Evolutionary conservation across 2,888 invertebrate species (phyloP), one percentile per base, ranked within the genome.

Genomic region (Gandaritis pyraliata): DNA sequence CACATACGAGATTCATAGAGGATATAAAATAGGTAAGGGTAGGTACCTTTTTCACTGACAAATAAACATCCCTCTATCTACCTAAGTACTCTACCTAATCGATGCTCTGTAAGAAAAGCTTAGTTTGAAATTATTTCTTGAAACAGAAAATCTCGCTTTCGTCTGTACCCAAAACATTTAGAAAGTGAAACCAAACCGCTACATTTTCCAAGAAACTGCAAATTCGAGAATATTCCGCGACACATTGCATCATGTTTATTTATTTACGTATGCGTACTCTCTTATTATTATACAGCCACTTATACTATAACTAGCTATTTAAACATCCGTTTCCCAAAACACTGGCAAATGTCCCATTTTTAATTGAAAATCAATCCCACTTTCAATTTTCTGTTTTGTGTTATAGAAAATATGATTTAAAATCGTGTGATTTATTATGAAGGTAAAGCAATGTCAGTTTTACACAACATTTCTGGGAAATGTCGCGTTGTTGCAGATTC

Each of bases 311-410:
- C 7, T 49, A 33, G 13, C 4, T 43, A 73, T 70, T 72, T 73
- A 10, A 10, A 73, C 74, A 73, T 73, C 65, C 69, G 72, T 78
- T 80, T 80, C 62, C 73, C 75, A 76, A 79, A 80, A 63, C 65
- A 73, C 81, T 86, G 86, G 86, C 86, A 85, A 67, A 57, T 67
- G 70, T 80, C 86, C 83, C 83, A 82, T 65, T 72, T 68, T 58
- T 71, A 59, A 64, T 64, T 61, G 51, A 64, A 61, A 72, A 69
- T 51, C 49, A 45, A 62, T 38, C 11, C 30, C 33, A 47, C 33
- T 13, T 8, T 6, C 12, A 30, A 67, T 51, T 59, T 36, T 58
- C 49, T 41, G 67, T 64, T 61, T 53, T 70, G 66, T 58, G 10
- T 0, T 13, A 13, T 33, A 8, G 10, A 0, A 0, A 15, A 47